These are phyloP conservation scores for Zosterops lateralis DNA, from an alignment of 2,113 vertebrate genomes.

Conservation along the genomic window DNA sequence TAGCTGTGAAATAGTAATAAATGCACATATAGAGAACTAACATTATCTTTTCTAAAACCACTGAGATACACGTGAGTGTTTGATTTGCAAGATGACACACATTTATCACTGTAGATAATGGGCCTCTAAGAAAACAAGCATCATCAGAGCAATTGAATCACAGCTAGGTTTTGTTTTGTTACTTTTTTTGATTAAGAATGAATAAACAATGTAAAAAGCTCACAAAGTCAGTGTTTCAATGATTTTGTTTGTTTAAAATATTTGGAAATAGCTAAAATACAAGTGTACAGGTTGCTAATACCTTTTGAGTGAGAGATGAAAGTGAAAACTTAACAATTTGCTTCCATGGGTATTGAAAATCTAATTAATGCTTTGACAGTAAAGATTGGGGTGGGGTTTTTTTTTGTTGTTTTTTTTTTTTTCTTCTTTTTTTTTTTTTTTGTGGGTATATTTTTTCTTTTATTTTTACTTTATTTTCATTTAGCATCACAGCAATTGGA, in stretches of 20 bases:
- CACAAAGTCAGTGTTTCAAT: background rate
- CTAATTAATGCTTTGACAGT: background rate
- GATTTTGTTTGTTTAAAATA: background rate
- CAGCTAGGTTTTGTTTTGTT: background rate
- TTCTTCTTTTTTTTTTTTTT: background rate
- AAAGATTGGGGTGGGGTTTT: background rate
- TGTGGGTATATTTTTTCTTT: background rate
- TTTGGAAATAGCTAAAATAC: background rate
- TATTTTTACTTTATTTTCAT: background rate
- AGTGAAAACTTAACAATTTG: background rate
- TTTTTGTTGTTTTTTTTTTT: background rate
- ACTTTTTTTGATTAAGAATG: background rate
- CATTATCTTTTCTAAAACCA: background rate
- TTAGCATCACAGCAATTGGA: background rate
- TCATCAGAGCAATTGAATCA: background rate
- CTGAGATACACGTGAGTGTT: fast-evolving
- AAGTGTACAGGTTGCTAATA: background rate
- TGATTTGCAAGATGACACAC: background rate
- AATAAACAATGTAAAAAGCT: background rate
- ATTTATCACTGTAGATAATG: background rate
- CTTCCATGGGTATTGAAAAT: background rate
- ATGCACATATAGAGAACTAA: background rate
- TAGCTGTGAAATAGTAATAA: background rate
- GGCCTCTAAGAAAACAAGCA: background rate
- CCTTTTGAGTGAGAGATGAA: background rate